phyloP scores from a whole-genome alignment of 2,888 invertebrate species.

The Eupithecia inturbata region DNA sequence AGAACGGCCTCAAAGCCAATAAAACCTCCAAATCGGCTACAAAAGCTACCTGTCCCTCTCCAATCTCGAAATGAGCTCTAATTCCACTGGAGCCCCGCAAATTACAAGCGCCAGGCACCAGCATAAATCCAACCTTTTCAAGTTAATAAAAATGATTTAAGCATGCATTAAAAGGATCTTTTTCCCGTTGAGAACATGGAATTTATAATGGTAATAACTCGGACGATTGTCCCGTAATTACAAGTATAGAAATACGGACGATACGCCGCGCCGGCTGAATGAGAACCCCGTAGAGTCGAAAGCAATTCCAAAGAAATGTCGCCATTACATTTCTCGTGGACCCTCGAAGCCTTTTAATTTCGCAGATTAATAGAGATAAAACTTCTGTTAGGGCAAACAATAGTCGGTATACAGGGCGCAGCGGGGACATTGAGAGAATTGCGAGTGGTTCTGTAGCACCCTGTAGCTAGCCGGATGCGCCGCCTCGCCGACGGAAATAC shows the following conservation, averaged over 20 bases:
- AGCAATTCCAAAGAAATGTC: constrained; percentile 46
- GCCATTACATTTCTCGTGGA: constrained; percentile 45
- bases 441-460: constrained; percentile 43
- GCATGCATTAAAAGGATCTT: constrained; percentile 77
- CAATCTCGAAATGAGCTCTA: constrained; percentile 49
- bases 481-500: constrained; percentile 46
- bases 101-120: constrained; percentile 67
- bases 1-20: constrained; percentile 13
- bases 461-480: constrained; percentile 32
- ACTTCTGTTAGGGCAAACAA: constrained; percentile 59
- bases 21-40: constrained; percentile 20
- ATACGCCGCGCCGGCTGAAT: constrained; percentile 30
- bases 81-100: constrained; percentile 63
- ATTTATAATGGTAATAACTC: constrained; percentile 76
- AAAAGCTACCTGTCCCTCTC: constrained; percentile 31
- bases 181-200: constrained; percentile 68
- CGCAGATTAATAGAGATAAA: constrained; percentile 63
- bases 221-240: constrained; percentile 68
- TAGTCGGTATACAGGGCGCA: constrained; percentile 53
- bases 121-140: constrained; percentile 79
- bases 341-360: constrained; percentile 56
- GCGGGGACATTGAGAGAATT: constrained; percentile 54
- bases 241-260: constrained; percentile 45
- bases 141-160: constrained; percentile 83
- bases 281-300: constrained; percentile 40